Evolutionary conservation across 1,140 invertebrate genomes (phyloP), one percentile per base, ranked within the genome.

Genomic region (Temnothorax curvispinosus): DNA sequence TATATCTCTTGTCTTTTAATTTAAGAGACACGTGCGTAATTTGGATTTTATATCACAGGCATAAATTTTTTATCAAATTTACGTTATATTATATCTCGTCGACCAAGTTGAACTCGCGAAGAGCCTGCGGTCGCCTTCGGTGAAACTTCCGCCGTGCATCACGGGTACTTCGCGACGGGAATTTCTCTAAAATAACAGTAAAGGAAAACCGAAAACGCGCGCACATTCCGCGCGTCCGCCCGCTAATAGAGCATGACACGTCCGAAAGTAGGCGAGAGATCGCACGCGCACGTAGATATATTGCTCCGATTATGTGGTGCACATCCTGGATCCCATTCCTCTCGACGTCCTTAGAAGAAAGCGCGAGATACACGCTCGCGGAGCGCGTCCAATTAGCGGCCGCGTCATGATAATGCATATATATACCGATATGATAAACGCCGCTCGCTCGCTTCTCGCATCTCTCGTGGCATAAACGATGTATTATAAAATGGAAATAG

Each of bases 221-320:
- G 54, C 78, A n/a, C 41, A 75, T 84, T 84, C 80, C 69, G 58
- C 69, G 47, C 85, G 75, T 86, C 41, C 67, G 80, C 38, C 62
- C 35, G 87, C 91, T 93, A 93, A 93, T 93, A 93, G 91, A 93
- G 90, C 91, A 89, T 88, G 89, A 93, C 92, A 87, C 54, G 32
- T 69, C 27, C 41, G 69, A 84, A 54, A 82, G 13, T 35, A 84
- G 44, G 32, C 71, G 67, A 84, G 80, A 84, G 69, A 54, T 62
- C 62, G 32, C 44, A 11, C 35, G 3, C 21, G 9, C 35, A 13
- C 41, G 6, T 41, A 0, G 32, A 41, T 6, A 41, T 41, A 41
- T 5, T 47, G 41, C 54, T 62, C 69, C 54, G 64, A 74, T 27
- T 90, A 90, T 90, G 88, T 90, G 62, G 88, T 47, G 52, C 84